Percentiles rank a stretch among this genome's conserved stretches.
Evolutionary conservation across 2,797 vertebrate genomes (phyloP).

Genomic region (Tragelaphus oryx): DNA sequence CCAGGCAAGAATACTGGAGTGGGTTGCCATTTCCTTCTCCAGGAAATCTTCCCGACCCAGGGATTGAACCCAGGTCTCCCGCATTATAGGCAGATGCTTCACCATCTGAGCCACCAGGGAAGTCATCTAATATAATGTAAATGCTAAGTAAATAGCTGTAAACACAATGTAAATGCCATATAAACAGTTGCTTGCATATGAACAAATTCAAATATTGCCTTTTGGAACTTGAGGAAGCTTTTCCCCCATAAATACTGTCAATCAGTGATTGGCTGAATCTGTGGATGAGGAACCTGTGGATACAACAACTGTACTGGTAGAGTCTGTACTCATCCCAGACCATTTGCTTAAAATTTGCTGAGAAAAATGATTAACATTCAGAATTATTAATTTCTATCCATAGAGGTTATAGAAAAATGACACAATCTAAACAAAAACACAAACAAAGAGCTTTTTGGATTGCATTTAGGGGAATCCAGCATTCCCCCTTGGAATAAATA

Average conservation of each 20-base stretch:
- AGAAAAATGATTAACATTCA: not conserved
- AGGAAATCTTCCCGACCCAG: too few relatives aligned
- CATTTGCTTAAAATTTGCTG: not conserved
- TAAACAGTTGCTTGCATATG: not conserved
- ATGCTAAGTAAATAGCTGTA: not conserved
- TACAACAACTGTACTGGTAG: not conserved
- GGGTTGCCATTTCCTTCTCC: too few relatives aligned
- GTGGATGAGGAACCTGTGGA: not conserved
- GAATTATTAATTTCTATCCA: conserved; percentile 15
- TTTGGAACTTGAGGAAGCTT: not conserved
- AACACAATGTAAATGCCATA: not conserved
- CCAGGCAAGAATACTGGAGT: too few relatives aligned
- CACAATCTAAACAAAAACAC: conserved; percentile 4
- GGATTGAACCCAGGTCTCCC: too few relatives aligned
- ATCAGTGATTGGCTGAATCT: not conserved
- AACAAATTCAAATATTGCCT: not conserved
- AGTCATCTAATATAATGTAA: not conserved
- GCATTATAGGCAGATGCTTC: too few relatives aligned
- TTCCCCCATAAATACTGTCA: not conserved
- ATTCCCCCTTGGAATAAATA: not conserved
- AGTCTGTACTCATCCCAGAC: not conserved
- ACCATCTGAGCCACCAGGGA: too few relatives aligned
- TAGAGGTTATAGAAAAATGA: not conserved
- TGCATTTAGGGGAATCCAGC: not conserved
- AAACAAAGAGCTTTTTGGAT: not conserved